These are phyloP conservation scores for Malacoctenus gilli DNA, from an alignment of 2,797 vertebrate species.

Conservation along the genomic window DNA sequence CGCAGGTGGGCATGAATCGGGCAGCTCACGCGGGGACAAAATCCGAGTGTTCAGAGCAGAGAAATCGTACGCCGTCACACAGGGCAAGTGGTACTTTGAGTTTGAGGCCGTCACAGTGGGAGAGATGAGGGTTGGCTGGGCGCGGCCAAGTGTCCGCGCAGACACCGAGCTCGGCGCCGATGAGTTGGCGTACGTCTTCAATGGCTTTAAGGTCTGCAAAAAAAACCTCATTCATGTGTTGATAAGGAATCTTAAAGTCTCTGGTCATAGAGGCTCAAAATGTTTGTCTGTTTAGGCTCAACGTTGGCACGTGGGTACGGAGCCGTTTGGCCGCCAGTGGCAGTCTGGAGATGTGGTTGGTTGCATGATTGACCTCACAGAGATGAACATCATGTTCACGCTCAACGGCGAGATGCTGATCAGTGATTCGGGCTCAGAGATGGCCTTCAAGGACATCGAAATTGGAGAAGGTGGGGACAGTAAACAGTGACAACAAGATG, in stretches of 20 bases:
- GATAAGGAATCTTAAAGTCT: no score
- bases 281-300: constrained; percentile 81
- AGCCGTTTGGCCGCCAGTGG: constrained; percentile 92
- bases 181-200: constrained; percentile 92
- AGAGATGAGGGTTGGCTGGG: constrained; percentile 96
- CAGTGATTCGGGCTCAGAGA: constrained; percentile 93
- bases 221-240: no score
- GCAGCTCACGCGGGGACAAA: constrained; percentile 79
- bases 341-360: constrained; percentile 91
- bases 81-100: constrained; percentile 95
- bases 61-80: constrained; percentile 86
- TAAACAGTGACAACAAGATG: background rate
- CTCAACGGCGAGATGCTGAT: constrained; percentile 95
- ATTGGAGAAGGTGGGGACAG: constrained; percentile 85
- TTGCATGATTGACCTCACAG: constrained; percentile 92
- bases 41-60: constrained; percentile 91
- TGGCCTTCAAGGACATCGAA: constrained; percentile 94
- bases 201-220: constrained; percentile 93
- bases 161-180: constrained; percentile 90
- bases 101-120: constrained; percentile 92
- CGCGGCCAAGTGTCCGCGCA: constrained; percentile 86
- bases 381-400: constrained; percentile 94
- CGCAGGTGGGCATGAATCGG: constrained; percentile 75
- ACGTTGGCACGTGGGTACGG: constrained; percentile 93
- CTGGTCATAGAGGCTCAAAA: background rate